Evolutionary conservation across 1,140 invertebrate genomes (phyloP).

Genomic region (Caenorhabditis elegans): DNA sequence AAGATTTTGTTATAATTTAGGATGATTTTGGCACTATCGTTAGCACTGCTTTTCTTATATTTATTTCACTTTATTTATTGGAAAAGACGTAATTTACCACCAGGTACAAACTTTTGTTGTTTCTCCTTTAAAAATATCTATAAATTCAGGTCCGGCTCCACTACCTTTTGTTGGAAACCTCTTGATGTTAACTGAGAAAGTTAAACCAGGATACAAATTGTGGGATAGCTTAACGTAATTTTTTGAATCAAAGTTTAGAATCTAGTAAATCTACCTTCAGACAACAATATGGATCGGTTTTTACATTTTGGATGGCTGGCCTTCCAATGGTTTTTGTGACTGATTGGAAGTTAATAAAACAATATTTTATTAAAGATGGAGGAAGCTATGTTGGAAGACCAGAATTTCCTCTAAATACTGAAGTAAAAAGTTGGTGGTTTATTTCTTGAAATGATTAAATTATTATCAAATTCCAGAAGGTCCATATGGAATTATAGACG

Average conservation of each 20-base stretch:
- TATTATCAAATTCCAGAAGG: background rate
- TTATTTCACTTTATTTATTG: too few species aligned
- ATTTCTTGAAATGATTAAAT: background rate
- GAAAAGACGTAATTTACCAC: too few species aligned
- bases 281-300: background rate
- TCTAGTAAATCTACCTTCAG: background rate
- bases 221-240: too few species aligned
- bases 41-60: too few species aligned
- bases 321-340: background rate
- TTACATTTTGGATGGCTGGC: background rate
- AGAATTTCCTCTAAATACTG: background rate
- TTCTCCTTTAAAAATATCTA: too few species aligned
- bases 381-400: background rate
- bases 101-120: too few species aligned
- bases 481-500: slow-evolving; percentile 27
- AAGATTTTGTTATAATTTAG: too few species aligned
- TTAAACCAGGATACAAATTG: too few species aligned
- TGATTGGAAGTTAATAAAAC: slow-evolving; percentile 1
- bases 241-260: background rate
- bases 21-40: too few species aligned
- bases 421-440: background rate
- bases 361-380: background rate
- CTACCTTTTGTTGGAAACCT: too few species aligned
- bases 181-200: too few species aligned
- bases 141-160: too few species aligned